A percentile compares a stretch with the other conserved stretches of the same genome.
These are phyloP conservation scores for Corbicula japonica DNA, from an alignment of 2,888 invertebrate species.

Conservation along the genomic window DNA sequence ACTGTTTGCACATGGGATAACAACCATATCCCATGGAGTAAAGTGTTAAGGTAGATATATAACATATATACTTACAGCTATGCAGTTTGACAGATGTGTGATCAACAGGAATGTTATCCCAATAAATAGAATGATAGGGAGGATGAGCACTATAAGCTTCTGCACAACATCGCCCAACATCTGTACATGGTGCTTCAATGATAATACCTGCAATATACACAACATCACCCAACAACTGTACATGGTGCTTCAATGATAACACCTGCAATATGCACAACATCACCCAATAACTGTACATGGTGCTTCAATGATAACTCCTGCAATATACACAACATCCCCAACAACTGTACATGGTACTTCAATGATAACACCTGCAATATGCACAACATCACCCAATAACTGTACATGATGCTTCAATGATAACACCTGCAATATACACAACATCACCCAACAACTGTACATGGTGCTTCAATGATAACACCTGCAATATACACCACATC, in stretches of 20 bases:
- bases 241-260: background rate
- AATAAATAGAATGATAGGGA: conserved; percentile 45
- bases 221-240: background rate
- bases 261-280: background rate
- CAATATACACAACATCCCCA: background rate
- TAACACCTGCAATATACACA: too few relatives aligned
- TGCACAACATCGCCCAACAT: conserved; percentile 56
- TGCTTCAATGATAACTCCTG: background rate
- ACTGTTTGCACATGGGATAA: too few relatives aligned
- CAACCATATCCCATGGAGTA: too few relatives aligned
- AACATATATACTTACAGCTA: conserved; percentile 43
- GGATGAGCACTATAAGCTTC: conserved; percentile 36
- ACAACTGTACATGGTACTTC: background rate
- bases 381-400: too few relatives aligned
- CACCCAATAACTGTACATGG: background rate
- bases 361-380: too few relatives aligned
- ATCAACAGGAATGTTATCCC: conserved; percentile 26
- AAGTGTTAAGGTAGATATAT: background rate
- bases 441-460: too few relatives aligned
- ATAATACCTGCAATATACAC: conserved; percentile 41
- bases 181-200: conserved; percentile 32
- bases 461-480: too few relatives aligned
- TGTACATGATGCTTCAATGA: too few relatives aligned
- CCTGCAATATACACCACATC: too few relatives aligned
- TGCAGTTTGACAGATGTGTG: conserved; percentile 27